Conservation (phyloP, 2,113 vertebrate species). For the Ailurus styani region DNA sequence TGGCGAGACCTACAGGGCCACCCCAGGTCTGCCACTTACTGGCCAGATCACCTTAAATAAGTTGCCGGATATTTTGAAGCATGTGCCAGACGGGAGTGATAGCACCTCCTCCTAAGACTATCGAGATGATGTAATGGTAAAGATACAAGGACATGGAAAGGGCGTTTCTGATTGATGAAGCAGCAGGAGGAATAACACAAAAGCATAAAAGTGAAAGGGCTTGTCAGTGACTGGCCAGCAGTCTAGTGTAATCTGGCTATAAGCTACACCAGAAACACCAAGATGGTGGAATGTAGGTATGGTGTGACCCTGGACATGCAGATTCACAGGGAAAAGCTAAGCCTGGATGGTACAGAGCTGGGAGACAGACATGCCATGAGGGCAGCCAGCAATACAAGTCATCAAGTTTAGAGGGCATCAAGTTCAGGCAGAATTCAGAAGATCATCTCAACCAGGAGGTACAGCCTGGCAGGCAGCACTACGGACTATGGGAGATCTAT, state of each 20-base stretch:
- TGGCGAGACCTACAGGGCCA: not conserved
- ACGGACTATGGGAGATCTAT: not conserved
- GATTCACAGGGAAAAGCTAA: not conserved
- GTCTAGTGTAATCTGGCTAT: not conserved
- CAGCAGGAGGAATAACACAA: not conserved
- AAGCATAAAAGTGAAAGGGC: not conserved
- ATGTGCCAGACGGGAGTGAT: not conserved
- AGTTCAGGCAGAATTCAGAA: not conserved
- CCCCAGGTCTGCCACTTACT: not conserved
- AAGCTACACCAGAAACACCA: not conserved
- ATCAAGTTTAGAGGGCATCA: not conserved
- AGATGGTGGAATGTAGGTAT: not conserved
- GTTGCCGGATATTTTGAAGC: not conserved
- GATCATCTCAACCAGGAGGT: not conserved
- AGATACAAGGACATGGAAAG: not conserved
- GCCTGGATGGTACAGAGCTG: not conserved
- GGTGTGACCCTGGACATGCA: not conserved
- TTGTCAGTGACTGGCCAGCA: not conserved
- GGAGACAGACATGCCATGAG: not conserved
- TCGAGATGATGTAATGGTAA: not conserved
- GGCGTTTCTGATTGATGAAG: not conserved
- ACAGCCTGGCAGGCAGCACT: not conserved
- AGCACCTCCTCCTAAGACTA: not conserved
- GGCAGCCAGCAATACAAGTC: not conserved
- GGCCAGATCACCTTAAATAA: not conserved